These are phyloP conservation scores for Ciconia stormi DNA, from an alignment of 2,113 vertebrate genomes.

Conservation along the genomic window DNA sequence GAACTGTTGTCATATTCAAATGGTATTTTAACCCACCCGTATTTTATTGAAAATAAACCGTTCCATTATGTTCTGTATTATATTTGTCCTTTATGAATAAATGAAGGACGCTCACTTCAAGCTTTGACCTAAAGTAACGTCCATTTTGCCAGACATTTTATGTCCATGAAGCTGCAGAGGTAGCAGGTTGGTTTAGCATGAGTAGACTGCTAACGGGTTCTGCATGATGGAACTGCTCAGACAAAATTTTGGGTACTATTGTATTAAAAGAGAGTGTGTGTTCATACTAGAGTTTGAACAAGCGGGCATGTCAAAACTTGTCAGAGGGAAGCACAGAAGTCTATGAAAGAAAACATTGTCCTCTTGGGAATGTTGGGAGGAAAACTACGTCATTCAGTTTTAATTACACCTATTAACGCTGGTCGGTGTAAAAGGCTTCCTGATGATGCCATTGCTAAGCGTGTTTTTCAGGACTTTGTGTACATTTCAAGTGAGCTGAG, in stretches of 20 bases:
- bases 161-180: not conserved
- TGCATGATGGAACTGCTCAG: not conserved
- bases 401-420: conserved; percentile 31
- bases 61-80: not conserved
- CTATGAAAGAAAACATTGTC: conserved; percentile 33
- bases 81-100: not conserved
- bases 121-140: not conserved
- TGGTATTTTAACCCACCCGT: not conserved
- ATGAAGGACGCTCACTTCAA: not conserved
- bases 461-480: conserved; percentile 24
- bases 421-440: not conserved
- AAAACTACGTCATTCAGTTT: conserved; percentile 13
- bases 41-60: not conserved
- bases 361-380: not conserved
- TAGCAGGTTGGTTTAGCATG: not conserved
- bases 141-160: not conserved
- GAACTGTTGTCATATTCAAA: not conserved
- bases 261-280: not conserved
- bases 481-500: not conserved
- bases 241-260: not conserved
- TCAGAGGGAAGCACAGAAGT: not conserved
- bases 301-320: not conserved
- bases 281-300: not conserved
- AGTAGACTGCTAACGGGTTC: not conserved
- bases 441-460: conserved; percentile 30